Evolutionary conservation across 2,797 vertebrate genomes (phyloP).

Genomic region (Lemur catta): DNA sequence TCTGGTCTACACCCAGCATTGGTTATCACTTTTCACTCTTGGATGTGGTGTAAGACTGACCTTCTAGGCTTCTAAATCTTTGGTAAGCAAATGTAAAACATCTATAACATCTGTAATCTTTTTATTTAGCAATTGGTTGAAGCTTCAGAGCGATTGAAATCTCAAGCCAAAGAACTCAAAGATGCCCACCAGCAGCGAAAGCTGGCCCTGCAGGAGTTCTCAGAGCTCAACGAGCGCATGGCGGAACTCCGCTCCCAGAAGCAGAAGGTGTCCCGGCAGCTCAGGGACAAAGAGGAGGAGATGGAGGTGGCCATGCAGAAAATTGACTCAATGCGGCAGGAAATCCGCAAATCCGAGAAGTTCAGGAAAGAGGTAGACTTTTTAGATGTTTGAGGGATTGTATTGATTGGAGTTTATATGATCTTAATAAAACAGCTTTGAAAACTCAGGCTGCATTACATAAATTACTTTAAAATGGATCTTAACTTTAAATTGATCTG

Average conservation of each 20-base stretch:
- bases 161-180: constrained; percentile 94
- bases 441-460: fast-evolving
- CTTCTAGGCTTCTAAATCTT: background rate
- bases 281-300: constrained; percentile 96
- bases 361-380: constrained; percentile 90
- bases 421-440: background rate
- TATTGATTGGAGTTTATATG: background rate
- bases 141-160: constrained; percentile 92
- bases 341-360: constrained; percentile 93
- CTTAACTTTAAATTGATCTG: background rate
- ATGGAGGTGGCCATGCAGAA: constrained; percentile 91
- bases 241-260: constrained; percentile 93
- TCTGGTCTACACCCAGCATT: background rate
- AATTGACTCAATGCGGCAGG: constrained; percentile 91
- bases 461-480: background rate
- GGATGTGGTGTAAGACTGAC: no score
- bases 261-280: constrained; percentile 93
- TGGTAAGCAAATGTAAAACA: fast-evolving
- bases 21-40: background rate
- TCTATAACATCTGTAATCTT: background rate
- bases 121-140: constrained; percentile 92
- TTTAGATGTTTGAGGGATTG: fast-evolving
- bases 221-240: constrained; percentile 93
- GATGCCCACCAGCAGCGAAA: constrained; percentile 95
- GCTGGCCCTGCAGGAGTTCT: constrained; percentile 94